Percentiles rank a stretch among this genome's conserved stretches.
Evolutionary conservation across 2,113 vertebrate genomes (phyloP).

Genomic region (Psophia crepitans): DNA sequence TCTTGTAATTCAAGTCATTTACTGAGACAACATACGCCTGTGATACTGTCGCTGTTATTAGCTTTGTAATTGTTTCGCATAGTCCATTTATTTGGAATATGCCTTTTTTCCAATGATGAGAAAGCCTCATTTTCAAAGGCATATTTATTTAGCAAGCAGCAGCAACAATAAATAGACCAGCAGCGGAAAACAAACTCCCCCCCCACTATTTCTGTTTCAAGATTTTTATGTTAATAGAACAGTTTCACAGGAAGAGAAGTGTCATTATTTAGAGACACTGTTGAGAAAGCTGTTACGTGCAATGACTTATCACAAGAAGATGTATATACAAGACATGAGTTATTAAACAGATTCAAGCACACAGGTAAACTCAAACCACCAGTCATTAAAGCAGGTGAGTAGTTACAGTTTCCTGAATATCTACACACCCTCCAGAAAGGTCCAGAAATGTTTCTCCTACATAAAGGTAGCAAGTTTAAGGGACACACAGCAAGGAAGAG

Average conservation of each 20-base stretch:
- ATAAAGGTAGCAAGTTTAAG: neutral
- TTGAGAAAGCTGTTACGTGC: slow-evolving; percentile 44
- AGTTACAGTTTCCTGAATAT: neutral
- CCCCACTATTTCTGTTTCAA: neutral
- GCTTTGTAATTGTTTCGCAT: neutral
- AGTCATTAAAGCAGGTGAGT: neutral
- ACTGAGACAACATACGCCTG: slow-evolving; percentile 32
- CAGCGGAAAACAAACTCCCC: neutral
- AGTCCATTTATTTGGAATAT: slow-evolving; percentile 52
- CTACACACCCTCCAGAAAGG: neutral
- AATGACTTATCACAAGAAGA: slow-evolving; percentile 70
- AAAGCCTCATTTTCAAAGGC: slow-evolving; percentile 22
- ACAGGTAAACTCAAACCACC: slow-evolving; percentile 4
- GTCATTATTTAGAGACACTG: no score
- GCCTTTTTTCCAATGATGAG: neutral
- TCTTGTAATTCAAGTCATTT: slow-evolving; percentile 63
- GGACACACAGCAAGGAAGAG: neutral
- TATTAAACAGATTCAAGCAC: slow-evolving; percentile 53
- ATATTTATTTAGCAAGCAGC: slow-evolving; percentile 47
- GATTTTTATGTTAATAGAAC: neutral
- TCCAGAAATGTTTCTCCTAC: neutral
- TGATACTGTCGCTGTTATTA: neutral
- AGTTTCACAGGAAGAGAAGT: slow-evolving; percentile 15
- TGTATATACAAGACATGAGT: slow-evolving; percentile 56
- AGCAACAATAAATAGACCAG: slow-evolving; percentile 58